phyloP scores from a whole-genome alignment of 92 coral and sea anemone genomes.

The Chrysogorgia sp. region DNA sequence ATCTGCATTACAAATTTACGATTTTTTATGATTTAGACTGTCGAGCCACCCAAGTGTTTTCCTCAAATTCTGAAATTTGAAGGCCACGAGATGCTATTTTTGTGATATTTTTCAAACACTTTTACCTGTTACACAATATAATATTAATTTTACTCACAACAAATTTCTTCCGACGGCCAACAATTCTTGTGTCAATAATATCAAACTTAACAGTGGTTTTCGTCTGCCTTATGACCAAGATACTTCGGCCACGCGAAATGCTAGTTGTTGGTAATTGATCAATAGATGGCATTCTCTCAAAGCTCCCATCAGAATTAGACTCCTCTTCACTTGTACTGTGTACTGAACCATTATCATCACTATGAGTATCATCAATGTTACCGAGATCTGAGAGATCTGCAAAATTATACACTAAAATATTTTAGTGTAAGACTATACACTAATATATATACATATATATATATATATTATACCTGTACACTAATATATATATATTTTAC shows the following conservation, averaged over 20 bases:
- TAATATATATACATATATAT: too few species aligned
- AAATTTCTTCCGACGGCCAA: slow-evolving; percentile 20
- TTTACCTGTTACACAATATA: neutral
- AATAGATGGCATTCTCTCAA: neutral
- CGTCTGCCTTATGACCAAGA: neutral
- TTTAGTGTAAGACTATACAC: too few species aligned
- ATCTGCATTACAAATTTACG: too few species aligned
- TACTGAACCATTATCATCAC: neutral
- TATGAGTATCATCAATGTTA: neutral
- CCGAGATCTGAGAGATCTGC: too few species aligned
- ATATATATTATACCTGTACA: too few species aligned
- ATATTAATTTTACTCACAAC: slow-evolving; percentile 18
- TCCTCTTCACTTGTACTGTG: neutral
- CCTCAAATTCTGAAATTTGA: too few species aligned
- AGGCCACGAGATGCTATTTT: too few species aligned
- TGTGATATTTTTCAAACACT: too few species aligned
- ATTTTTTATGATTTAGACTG: too few species aligned
- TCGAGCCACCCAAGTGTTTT: too few species aligned
- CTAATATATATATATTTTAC: too few species aligned
- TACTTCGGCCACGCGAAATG: slow-evolving; percentile 17
- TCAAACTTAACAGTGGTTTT: slow-evolving; percentile 9
- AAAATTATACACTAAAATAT: too few species aligned
- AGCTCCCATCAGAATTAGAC: slow-evolving; percentile 8
- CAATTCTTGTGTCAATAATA: slow-evolving; percentile 34
- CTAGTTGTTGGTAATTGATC: neutral